phyloP scores from a whole-genome alignment of 2,797 vertebrate species.

The Tauraco hartlaubi region DNA sequence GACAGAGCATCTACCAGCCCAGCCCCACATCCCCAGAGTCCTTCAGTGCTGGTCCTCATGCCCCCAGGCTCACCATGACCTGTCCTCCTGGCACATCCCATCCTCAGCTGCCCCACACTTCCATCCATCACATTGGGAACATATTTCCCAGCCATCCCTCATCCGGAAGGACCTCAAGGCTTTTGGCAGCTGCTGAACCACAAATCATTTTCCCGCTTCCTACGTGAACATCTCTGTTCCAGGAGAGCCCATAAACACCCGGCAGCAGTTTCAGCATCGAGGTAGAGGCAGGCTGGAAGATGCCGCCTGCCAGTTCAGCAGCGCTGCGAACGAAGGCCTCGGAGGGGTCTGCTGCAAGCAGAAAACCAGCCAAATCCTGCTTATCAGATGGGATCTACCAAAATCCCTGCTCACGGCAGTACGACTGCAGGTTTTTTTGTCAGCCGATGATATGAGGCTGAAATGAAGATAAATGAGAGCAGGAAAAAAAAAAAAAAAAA shows the following conservation, averaged over 20 bases:
- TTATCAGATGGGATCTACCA: conserved; percentile 23
- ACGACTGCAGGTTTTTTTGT: not conserved
- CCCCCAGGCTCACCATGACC: not conserved
- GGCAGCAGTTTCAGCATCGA: accelerated
- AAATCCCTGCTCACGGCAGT: not conserved
- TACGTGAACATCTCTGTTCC: accelerated
- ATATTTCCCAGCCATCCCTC: not conserved
- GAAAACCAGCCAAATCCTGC: not conserved
- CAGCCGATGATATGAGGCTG: not conserved
- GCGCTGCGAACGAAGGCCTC: accelerated
- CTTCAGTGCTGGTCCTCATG: not conserved
- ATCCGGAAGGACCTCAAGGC: not conserved
- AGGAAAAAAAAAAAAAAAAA: not conserved
- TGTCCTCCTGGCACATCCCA: too few relatives aligned
- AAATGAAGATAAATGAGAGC: conserved; percentile 57
- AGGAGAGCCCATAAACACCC: not conserved
- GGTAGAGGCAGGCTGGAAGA: not conserved
- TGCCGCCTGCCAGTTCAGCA: not conserved
- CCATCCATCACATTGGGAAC: accelerated
- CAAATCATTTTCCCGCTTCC: not conserved
- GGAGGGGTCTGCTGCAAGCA: not conserved
- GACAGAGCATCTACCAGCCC: not conserved
- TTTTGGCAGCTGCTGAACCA: not conserved
- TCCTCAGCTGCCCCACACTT: not conserved
- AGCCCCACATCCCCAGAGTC: too few relatives aligned